Conservation (phyloP, 2,797 vertebrate species). For the Thripadectes ignobilis region DNA sequence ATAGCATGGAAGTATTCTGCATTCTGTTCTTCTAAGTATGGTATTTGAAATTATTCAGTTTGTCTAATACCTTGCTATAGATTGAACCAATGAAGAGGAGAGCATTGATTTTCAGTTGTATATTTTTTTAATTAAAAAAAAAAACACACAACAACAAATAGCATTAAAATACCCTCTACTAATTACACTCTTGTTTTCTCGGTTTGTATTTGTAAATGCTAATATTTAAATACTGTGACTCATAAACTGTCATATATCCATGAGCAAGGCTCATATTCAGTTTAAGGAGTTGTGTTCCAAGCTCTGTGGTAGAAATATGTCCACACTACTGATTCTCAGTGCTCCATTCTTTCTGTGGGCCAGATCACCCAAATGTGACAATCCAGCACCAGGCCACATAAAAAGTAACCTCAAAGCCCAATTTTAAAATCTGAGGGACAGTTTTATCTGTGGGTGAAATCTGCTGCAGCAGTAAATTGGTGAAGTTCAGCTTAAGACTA, state of each 20-base stretch:
- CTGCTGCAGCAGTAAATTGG: not conserved
- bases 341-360: constrained; percentile 1
- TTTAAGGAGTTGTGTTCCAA: constrained; percentile 29
- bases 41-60: constrained; percentile 46
- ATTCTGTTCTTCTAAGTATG: constrained; percentile 53
- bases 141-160: constrained; percentile 24
- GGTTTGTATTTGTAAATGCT: constrained; percentile 26
- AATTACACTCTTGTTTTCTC: constrained; percentile 28
- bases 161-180: constrained; percentile 59
- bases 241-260: not conserved
- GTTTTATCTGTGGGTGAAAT: not conserved
- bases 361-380: not conserved
- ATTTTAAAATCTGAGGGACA: not conserved
- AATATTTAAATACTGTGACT: constrained; percentile 41
- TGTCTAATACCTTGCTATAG: constrained; percentile 51
- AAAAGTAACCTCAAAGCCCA: not conserved
- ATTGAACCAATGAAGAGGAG: constrained; percentile 40
- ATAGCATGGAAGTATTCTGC: constrained; percentile 57
- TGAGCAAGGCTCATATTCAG: constrained; percentile 22
- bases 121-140: constrained; percentile 56
- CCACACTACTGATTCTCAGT: constrained; percentile 20
- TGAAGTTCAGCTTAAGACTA: not conserved
- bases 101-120: constrained; percentile 56
- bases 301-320: constrained; percentile 14
- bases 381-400: not conserved